These are phyloP conservation scores for Neoscelio sp. DNA, from an alignment of 2,888 invertebrate genomes.

Conservation along the genomic window DNA sequence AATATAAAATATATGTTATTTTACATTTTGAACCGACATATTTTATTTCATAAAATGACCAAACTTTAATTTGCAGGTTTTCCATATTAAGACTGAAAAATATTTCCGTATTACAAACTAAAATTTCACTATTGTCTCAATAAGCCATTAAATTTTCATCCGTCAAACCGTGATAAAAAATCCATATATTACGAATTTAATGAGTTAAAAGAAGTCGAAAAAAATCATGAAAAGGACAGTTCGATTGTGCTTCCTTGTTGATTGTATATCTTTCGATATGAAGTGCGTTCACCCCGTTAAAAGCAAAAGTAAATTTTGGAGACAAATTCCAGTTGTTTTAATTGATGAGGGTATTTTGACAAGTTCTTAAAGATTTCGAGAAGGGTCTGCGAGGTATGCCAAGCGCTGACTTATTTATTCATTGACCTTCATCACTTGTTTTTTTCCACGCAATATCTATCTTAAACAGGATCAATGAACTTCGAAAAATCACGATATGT, in stretches of 20 bases:
- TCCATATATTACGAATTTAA: slow-evolving; percentile 31
- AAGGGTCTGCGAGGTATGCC: slow-evolving; percentile 45
- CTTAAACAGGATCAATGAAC: slow-evolving; percentile 55
- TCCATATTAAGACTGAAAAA: too few species aligned
- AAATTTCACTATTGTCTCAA: too few species aligned
- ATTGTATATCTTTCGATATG: not conserved
- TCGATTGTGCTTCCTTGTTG: too few species aligned
- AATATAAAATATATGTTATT: too few species aligned
- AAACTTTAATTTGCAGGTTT: too few species aligned
- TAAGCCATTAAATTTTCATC: too few species aligned
- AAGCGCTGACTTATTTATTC: slow-evolving; percentile 70
- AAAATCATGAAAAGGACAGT: too few species aligned
- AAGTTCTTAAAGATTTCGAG: slow-evolving; percentile 6
- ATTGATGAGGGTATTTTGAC: slow-evolving; percentile 69
- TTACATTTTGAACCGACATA: too few species aligned
- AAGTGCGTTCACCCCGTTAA: slow-evolving; percentile 50
- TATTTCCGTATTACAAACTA: too few species aligned
- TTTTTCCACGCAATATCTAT: slow-evolving; percentile 52
- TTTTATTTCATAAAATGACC: too few species aligned
- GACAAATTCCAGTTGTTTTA: slow-evolving; percentile 66
- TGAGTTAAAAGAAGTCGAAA: slow-evolving; percentile 39
- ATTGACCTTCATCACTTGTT: slow-evolving; percentile 66
- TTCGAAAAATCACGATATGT: not conserved
- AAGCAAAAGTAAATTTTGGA: slow-evolving; percentile 50
- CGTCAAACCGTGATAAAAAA: too few species aligned